Evolutionary conservation across 1,140 invertebrate species (phyloP), one percentile per base, ranked within the genome.

Genomic region (Druon quercuslanigerum): DNA sequence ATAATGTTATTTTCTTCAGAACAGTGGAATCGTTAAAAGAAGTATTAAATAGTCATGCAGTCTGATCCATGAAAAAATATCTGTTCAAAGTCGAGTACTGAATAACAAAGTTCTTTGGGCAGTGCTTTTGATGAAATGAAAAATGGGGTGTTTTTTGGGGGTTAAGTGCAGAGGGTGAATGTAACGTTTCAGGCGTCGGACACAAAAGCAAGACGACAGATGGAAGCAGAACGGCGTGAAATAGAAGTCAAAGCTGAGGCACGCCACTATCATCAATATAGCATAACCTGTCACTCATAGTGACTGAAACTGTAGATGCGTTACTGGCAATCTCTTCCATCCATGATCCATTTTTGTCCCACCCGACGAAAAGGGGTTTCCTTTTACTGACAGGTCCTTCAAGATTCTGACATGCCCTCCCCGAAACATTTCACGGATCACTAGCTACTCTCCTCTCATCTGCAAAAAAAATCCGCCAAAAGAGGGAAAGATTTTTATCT

Each of bases 221-320:
- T 78, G 79, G 74, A 76, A 71, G 79, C 83, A 83, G 80, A 84
- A 79, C 80, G 75, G 82, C 83, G 83, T 84, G 83, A 84, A 84
- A 84, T 83, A 80, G 80, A 83, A 84, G 83, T 79, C 79, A 52
- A 77, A 73, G 80, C 77, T 76, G 75, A 79, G 80, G 77, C 81
- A 72, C 74, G 75, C 12, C 13, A 20, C 72, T 71, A 78, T 83
- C 77, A 78, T 79, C 79, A 75, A 74, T 81, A 74, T 84, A 78
- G 74, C 74, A 66, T 54, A 73, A 33, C 79, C 83, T 81, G 83
- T 84, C 83, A 81, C 79, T 83, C 75, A 75, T 71, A 51, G 46
- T 4, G 19, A 60, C 79, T 83, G 83, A 81, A 79, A 83, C 82
- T 83, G 77, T 81, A 76, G 74, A 74, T 76, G 66, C 20, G 52